A percentile compares a stretch with the other conserved stretches of the same genome.
These are phyloP conservation scores for Cryptophagus acutangulus DNA, from an alignment of 2,888 invertebrate species.

Conservation along the genomic window DNA sequence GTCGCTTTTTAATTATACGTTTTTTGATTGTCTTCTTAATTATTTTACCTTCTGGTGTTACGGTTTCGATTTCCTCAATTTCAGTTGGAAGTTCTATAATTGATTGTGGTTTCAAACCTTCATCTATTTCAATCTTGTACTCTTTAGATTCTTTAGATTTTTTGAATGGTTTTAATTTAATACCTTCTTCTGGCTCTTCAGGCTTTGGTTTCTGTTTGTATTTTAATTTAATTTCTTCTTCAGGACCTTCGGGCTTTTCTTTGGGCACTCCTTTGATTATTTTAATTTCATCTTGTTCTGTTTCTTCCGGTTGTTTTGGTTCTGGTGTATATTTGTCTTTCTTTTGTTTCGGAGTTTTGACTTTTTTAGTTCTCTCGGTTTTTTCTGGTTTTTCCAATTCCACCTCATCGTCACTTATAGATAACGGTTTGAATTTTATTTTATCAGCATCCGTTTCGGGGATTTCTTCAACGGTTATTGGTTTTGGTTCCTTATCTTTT, in stretches of 20 bases:
- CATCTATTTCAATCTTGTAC: slow-evolving; percentile 10
- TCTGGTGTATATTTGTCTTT: slow-evolving; percentile 23
- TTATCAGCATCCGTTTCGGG: slow-evolving; percentile 36
- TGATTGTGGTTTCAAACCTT: slow-evolving; percentile 13
- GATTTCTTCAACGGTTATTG: slow-evolving; percentile 40
- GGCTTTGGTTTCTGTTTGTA: slow-evolving; percentile 36
- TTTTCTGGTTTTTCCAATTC: slow-evolving; percentile 38
- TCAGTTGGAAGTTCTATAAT: slow-evolving; percentile 30
- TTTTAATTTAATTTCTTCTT: slow-evolving; percentile 44
- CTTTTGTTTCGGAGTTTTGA: slow-evolving; percentile 41
- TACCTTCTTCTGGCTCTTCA: slow-evolving; percentile 37
- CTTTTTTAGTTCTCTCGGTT: slow-evolving; percentile 42
- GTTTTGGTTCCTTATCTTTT: slow-evolving; percentile 34
- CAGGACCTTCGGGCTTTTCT: slow-evolving; percentile 31
- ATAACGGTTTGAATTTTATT: slow-evolving; percentile 37
- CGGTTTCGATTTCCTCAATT: slow-evolving; percentile 23
- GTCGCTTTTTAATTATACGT: slow-evolving; percentile 21
- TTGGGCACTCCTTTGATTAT: slow-evolving; percentile 43
- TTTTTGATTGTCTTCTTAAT: slow-evolving; percentile 16
- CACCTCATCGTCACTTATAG: slow-evolving; percentile 41
- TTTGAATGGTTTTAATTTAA: slow-evolving; percentile 41
- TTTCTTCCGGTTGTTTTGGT: slow-evolving; percentile 31
- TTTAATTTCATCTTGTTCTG: slow-evolving; percentile 41
- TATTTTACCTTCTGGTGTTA: slow-evolving; percentile 26
- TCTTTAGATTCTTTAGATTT: slow-evolving; percentile 40